These are phyloP conservation scores for Gadopsis marmoratus DNA, from an alignment of 2,797 vertebrate genomes.

Conservation along the genomic window DNA sequence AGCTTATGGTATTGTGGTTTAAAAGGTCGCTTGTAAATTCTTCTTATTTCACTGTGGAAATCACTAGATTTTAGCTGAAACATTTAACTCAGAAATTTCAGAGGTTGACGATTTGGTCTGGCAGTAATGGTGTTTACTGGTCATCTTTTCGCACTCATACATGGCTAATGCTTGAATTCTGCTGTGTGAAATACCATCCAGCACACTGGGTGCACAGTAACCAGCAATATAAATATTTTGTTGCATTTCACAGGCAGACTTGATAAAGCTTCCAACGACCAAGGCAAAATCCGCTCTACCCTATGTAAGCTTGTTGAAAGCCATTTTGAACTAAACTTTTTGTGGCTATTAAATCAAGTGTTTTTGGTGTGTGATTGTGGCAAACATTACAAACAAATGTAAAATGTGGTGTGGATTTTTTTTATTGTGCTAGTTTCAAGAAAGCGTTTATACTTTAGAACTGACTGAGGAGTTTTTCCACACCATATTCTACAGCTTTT, in stretches of 20 bases:
- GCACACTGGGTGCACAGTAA: constrained; percentile 6
- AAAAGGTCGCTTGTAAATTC: background rate
- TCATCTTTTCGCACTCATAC: background rate
- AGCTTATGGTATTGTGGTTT: background rate
- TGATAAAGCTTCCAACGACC: constrained; percentile 82
- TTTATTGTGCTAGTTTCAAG: constrained; percentile 8
- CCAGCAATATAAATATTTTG: constrained; percentile 70
- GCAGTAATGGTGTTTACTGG: background rate
- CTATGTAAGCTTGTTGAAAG: constrained; percentile 84
- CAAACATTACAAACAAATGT: constrained; percentile 38
- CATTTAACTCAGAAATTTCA: background rate
- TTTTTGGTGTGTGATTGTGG: constrained; percentile 70
- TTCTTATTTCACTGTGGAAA: background rate
- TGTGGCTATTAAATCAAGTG: constrained; percentile 63
- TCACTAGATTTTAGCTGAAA: constrained; percentile 14
- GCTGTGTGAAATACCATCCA: constrained; percentile 16
- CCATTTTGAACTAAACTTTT: constrained; percentile 36
- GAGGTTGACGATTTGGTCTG: background rate
- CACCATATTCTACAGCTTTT: constrained; percentile 68
- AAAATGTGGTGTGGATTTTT: constrained; percentile 76
- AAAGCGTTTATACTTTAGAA: background rate
- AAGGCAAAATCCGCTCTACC: constrained; percentile 65
- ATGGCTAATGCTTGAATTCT: constrained; percentile 29
- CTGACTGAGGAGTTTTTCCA: constrained; percentile 25
- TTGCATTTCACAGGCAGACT: constrained; percentile 85